Conservation (phyloP, 2,113 vertebrate species). For the human (Homo sapiens) region DNA sequence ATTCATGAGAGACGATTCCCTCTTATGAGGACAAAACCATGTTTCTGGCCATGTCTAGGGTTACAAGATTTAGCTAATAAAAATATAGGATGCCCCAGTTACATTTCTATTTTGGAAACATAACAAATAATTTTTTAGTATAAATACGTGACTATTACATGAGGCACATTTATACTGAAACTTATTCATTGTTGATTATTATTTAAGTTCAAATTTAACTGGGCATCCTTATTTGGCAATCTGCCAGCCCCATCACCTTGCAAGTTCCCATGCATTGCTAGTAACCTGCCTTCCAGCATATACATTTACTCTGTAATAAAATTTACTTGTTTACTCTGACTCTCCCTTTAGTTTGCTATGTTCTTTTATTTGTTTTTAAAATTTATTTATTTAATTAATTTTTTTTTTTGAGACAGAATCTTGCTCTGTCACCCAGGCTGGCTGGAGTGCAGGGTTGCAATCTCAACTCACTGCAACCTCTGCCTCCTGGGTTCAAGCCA, state of each 20-base stretch:
- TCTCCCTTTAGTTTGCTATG: not conserved
- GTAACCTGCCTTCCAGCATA: not conserved
- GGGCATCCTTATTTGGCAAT: not conserved
- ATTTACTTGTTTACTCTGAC: not conserved
- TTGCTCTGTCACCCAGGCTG: not conserved
- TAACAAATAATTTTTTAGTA: not conserved
- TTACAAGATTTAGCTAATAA: not conserved
- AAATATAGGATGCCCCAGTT: not conserved
- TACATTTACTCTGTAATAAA: not conserved
- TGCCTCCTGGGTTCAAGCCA: not conserved
- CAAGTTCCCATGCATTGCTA: not conserved
- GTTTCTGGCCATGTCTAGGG: not conserved
- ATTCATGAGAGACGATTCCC: not conserved
- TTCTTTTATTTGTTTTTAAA: not conserved
- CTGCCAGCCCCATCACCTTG: no score
- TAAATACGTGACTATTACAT: not conserved
- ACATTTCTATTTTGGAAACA: not conserved
- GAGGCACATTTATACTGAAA: not conserved
- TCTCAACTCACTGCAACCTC: not conserved
- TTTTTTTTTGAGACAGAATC: not conserved
- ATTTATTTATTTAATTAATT: no score
- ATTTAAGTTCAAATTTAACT: not conserved
- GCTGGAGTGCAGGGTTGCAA: not conserved
- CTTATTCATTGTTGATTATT: not conserved
- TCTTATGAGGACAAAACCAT: not conserved